Evolutionary conservation across 2,888 invertebrate genomes (phyloP).

Genomic region (Caenorhabditis afra): DNA sequence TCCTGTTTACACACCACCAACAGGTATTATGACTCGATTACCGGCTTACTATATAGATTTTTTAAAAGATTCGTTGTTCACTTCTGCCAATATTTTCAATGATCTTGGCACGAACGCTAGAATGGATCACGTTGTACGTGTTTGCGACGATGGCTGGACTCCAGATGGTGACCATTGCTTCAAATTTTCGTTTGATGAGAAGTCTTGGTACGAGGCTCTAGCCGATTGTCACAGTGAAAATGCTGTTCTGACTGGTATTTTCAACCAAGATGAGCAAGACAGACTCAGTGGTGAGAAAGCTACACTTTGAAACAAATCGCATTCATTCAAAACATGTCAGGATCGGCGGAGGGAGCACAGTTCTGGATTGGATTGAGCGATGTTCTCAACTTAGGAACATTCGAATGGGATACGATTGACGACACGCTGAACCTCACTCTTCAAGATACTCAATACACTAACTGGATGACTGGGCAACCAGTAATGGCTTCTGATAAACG

Average conservation of each 20-base stretch:
- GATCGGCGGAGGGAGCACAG: slow-evolving; percentile 20
- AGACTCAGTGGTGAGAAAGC: slow-evolving; percentile 33
- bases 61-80: slow-evolving; percentile 25
- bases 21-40: background rate
- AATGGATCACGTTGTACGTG: slow-evolving; percentile 62
- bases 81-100: slow-evolving; percentile 60
- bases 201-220: slow-evolving; percentile 64
- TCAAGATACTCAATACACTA: slow-evolving; percentile 57
- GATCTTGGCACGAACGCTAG: slow-evolving; percentile 61
- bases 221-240: slow-evolving; percentile 56
- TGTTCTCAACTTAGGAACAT: slow-evolving; percentile 45
- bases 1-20: slow-evolving; percentile 51
- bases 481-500: slow-evolving; percentile 17
- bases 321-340: slow-evolving; percentile 33
- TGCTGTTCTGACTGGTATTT: slow-evolving; percentile 63
- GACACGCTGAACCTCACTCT: slow-evolving; percentile 39
- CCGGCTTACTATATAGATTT: background rate
- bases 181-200: slow-evolving; percentile 49
- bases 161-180: slow-evolving; percentile 58
- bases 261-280: slow-evolving; percentile 57
- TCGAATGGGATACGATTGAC: slow-evolving; percentile 65
- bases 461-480: slow-evolving; percentile 67
- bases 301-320: background rate
- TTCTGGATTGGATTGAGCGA: slow-evolving; percentile 72
- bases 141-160: slow-evolving; percentile 65